These are phyloP conservation scores for Synanthedon vespiformis DNA, from an alignment of 2,888 invertebrate species.

Conservation along the genomic window DNA sequence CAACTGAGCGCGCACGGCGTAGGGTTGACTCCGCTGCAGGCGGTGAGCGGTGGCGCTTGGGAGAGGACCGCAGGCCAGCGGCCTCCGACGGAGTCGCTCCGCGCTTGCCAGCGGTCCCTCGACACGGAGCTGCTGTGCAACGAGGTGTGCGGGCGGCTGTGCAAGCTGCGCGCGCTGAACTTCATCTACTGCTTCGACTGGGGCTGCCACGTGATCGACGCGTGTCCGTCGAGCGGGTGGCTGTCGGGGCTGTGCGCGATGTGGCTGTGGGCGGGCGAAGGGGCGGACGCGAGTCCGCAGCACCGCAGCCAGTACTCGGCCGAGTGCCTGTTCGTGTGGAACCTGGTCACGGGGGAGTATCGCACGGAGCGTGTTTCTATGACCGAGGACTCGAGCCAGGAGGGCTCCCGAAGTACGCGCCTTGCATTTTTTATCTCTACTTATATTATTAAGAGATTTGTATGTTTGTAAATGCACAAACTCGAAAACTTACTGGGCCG, in stretches of 20 bases:
- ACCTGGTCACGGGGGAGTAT: conserved; percentile 59
- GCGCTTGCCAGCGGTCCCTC: conserved; percentile 54
- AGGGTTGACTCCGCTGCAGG: conserved; percentile 75
- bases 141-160: conserved; percentile 60
- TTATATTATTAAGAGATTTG: no score
- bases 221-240: conserved; percentile 64
- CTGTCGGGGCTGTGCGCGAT: conserved; percentile 63
- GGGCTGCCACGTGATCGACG: conserved; percentile 66
- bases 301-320: conserved; percentile 63
- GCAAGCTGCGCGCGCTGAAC: conserved; percentile 48
- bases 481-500: no score
- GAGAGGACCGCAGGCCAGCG: conserved; percentile 19
- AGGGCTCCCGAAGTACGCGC: conserved; percentile 47
- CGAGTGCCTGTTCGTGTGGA: conserved; percentile 65
- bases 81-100: conserved; percentile 30
- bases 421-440: background rate
- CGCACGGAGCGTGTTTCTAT: conserved; percentile 57
- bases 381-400: conserved; percentile 60
- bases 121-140: conserved; percentile 63
- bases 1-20: conserved; percentile 80
- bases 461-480: no score
- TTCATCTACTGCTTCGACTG: conserved; percentile 68
- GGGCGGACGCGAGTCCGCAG: conserved; percentile 30
- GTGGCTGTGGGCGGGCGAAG: conserved; percentile 64
- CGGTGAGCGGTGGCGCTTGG: conserved; percentile 66